A percentile compares a stretch with the other conserved stretches of the same genome.
phyloP scores from a whole-genome alignment of 2,888 invertebrate genomes.

The Cosmopolites sordidus region DNA sequence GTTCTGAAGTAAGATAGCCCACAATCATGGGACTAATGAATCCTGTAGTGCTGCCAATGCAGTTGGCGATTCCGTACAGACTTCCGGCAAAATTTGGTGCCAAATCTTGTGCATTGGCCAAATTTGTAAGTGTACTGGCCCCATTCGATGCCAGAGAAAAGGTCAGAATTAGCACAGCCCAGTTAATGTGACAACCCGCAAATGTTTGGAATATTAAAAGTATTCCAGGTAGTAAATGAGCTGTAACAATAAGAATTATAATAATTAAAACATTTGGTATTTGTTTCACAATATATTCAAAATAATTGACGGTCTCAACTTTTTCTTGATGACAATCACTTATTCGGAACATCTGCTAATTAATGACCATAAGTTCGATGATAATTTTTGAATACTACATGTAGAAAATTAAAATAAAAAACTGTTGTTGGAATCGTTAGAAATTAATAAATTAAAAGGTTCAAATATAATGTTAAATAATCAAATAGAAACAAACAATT shows the following conservation, averaged over 20 bases:
- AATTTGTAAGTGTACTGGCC: conserved; percentile 45
- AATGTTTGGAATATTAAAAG: conserved; percentile 53
- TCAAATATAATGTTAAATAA: too few species aligned
- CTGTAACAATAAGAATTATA: conserved; percentile 33
- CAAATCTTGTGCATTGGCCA: conserved; percentile 59
- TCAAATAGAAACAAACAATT: too few species aligned
- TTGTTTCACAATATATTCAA: too few species aligned
- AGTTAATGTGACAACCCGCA: conserved; percentile 59
- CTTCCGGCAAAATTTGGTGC: conserved; percentile 71
- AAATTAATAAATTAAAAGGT: too few species aligned
- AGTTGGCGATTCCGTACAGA: conserved; percentile 69
- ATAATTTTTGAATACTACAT: too few species aligned
- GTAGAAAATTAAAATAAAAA: too few species aligned
- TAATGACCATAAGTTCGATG: too few species aligned
- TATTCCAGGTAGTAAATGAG: conserved; percentile 52
- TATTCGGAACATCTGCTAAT: too few species aligned
- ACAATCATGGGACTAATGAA: conserved; percentile 68
- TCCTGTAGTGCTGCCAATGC: conserved; percentile 65
- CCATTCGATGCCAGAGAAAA: conserved; percentile 61
- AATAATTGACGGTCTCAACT: too few species aligned
- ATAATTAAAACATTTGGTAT: neutral
- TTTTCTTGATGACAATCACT: too few species aligned
- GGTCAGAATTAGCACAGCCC: conserved; percentile 62
- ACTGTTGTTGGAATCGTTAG: too few species aligned
- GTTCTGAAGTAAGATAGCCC: conserved; percentile 50